These are phyloP conservation scores for Kryphioiulus occultus DNA, from an alignment of 2,888 invertebrate genomes.

Conservation along the genomic window DNA sequence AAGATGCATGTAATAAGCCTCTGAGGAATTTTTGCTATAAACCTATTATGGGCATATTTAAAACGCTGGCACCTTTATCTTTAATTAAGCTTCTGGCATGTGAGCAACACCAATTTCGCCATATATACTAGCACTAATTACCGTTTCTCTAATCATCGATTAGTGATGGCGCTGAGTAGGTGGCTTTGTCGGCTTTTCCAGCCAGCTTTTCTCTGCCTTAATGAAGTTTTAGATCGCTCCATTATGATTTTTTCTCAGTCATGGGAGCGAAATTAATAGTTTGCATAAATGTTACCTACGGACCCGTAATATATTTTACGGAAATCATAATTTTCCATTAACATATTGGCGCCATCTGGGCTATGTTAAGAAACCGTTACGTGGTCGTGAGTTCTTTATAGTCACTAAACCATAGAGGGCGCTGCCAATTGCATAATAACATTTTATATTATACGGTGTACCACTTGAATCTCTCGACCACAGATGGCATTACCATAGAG, in stretches of 20 bases:
- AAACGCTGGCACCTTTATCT: not conserved
- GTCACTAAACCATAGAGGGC: too few species aligned
- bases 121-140: constrained; percentile 1
- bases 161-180: constrained; percentile 17
- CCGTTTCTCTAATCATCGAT: constrained; percentile 23
- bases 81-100: not conserved
- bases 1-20: too few species aligned
- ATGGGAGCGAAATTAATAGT: too few species aligned
- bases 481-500: not conserved
- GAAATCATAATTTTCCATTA: constrained; percentile 1
- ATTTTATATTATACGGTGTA: too few species aligned
- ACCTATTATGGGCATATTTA: not conserved
- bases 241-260: not conserved
- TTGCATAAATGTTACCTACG: too few species aligned
- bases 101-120: not conserved
- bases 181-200: not conserved
- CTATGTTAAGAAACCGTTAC: not conserved
- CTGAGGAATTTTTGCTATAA: not conserved
- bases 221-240: constrained; percentile 15
- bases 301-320: not conserved
- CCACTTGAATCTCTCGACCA: too few species aligned
- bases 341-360: not conserved
- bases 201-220: too few species aligned
- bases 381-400: not conserved
- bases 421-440: not conserved